Percentiles rank a stretch among this genome's conserved stretches.
Conservation (phyloP, 2,888 invertebrate genomes). For the Keiferia lycopersicella region DNA sequence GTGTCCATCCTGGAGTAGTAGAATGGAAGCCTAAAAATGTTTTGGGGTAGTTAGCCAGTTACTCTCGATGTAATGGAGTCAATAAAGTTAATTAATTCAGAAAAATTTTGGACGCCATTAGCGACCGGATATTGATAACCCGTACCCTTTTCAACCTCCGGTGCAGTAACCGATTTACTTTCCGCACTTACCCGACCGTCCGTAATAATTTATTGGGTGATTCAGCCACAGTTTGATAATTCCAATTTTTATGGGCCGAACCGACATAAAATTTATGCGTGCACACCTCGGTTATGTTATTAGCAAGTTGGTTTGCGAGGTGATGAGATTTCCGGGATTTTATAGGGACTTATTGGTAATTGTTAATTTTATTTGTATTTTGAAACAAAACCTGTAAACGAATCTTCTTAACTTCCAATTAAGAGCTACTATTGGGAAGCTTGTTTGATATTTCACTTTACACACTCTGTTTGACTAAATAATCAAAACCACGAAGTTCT, state of each 20-base stretch:
- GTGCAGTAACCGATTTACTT: conserved; percentile 32
- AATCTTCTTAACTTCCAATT: too few relatives aligned
- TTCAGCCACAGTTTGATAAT: conserved; percentile 60
- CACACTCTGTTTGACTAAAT: too few relatives aligned
- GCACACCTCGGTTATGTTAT: conserved; percentile 49
- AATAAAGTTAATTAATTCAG: conserved; percentile 9
- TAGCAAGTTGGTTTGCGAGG: conserved; percentile 44
- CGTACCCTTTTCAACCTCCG: conserved; percentile 24
- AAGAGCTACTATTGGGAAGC: too few relatives aligned
- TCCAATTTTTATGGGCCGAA: conserved; percentile 55
- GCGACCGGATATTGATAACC: conserved; percentile 14
- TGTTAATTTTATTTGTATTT: too few relatives aligned
- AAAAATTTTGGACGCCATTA: conserved; percentile 14
- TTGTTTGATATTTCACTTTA: too few relatives aligned
- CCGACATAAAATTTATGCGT: conserved; percentile 58
- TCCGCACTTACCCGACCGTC: conserved; percentile 37
- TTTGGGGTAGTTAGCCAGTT: not conserved
- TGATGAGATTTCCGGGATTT: not conserved
- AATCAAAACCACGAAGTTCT: too few relatives aligned
- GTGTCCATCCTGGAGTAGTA: too few relatives aligned
- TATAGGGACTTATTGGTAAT: not conserved
- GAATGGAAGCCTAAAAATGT: too few relatives aligned
- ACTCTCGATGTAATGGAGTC: not conserved
- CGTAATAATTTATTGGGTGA: conserved; percentile 59
- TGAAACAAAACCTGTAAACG: too few relatives aligned